A percentile compares a stretch with the other conserved stretches of the same genome.
Evolutionary conservation across 2,888 invertebrate genomes (phyloP).

Genomic region (Ichneumon xanthorius): DNA sequence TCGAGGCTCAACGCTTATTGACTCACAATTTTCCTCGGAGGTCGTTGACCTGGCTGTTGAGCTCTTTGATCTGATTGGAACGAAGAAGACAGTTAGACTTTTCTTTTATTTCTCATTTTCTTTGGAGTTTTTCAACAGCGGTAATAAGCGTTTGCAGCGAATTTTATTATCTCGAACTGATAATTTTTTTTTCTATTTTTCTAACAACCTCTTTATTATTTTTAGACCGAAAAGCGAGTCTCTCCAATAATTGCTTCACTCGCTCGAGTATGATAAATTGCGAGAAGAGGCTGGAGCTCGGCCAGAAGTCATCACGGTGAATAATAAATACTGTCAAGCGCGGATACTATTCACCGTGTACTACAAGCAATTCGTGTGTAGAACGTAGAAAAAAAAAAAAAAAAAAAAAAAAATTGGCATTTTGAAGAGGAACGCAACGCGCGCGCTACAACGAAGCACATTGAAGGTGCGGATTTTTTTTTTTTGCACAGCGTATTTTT

Average conservation of each 20-base stretch:
- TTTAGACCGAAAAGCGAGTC: conserved; percentile 1
- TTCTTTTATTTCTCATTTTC: neutral
- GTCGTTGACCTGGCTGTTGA: conserved; percentile 99
- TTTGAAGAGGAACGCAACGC: conserved; percentile 24
- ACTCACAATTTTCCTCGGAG: conserved; percentile 99
- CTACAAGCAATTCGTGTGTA: conserved; percentile 43
- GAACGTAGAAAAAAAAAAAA: neutral
- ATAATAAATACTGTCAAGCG: conserved; percentile 12
- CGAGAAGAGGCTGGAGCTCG: conserved; percentile 25
- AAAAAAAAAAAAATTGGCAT: neutral
- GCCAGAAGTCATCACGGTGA: conserved; percentile 48
- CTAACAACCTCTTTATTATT: neutral
- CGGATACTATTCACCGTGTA: conserved; percentile 6
- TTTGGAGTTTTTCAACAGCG: conserved; percentile 22
- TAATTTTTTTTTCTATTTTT: neutral
- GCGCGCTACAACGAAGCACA: conserved; percentile 39
- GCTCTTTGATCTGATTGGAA: conserved; percentile 94
- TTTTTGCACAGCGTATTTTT: conserved; percentile 34
- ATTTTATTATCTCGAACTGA: conserved; percentile 31
- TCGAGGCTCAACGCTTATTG: conserved; percentile 96
- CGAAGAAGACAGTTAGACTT: conserved; percentile 43
- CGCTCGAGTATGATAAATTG: conserved; percentile 28
- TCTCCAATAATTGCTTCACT: conserved; percentile 29
- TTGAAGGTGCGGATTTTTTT: conserved; percentile 20
- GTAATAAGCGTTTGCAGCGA: conserved; percentile 56